Base-by-base conservation (phyloP, 2,113 vertebrate species). In the Plectropomus leopardus region DNA sequence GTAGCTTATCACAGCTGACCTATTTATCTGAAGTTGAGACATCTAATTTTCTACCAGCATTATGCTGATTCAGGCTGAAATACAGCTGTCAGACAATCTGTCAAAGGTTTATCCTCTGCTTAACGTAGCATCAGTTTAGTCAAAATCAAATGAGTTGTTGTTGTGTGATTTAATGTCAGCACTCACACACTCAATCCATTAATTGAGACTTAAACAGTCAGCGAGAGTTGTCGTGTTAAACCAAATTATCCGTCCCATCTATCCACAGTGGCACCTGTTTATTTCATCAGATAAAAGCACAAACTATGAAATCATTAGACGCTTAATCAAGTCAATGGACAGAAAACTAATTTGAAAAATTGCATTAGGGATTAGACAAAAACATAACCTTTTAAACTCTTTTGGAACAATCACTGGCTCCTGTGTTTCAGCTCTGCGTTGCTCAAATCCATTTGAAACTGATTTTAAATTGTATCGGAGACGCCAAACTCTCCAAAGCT, bases 51-150 rank as follows among this genome's bases (percentile, higher is more conserved):
- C 58, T 11, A 6, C 44, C 8, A 16, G 48, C 4, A 16, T 7
- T 28, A 65, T n/a, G 19, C 58, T 16, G 36, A 36, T 63, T 63
- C 28, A 13, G 44, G 28, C 44, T 47, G 53, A 48, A 3, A 24
- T 0, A 8, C 65, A 85, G 71, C 82, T 84, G 78, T 76, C 60
- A 23, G 42, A 7, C 42, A 23, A 7, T 63, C 51, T 78, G 60
- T 51, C 40, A 42, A 67, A 71, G 24, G 10, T 66, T 68, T 54
- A 32, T 26, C 47, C 30, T 42, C 10, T 1, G 10, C 10, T 28
- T n/a, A 32, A 66, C 0, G 13, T 30, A 24, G 47, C 68, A n/a
- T 79, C 57, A 55, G 34, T 50, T 68, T 40, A 13, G 26, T 69
- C 24, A n/a, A 15, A 47, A 30, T 53, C 7, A 53, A 60, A 58